These are phyloP conservation scores for Oriolus oriolus DNA, from an alignment of 2,113 vertebrate genomes.

Conservation along the genomic window DNA sequence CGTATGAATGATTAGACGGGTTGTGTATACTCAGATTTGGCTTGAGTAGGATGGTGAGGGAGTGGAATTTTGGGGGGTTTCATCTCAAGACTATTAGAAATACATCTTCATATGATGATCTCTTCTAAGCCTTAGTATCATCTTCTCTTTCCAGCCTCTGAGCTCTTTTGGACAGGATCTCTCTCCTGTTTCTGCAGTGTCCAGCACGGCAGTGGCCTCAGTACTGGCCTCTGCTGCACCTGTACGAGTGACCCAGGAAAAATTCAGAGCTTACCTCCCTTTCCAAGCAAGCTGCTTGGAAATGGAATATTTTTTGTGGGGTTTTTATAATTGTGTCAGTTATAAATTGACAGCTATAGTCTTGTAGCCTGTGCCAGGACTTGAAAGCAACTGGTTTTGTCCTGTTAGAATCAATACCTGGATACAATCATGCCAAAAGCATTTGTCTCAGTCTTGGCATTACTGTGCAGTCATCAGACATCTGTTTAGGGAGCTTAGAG, in stretches of 20 bases:
- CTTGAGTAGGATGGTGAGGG: background rate
- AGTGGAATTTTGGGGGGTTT: background rate
- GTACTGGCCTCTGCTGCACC: too few species aligned
- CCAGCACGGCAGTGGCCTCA: background rate
- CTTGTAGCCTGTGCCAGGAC: constrained; percentile 1
- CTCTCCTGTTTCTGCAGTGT: background rate
- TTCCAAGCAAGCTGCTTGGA: constrained; percentile 1
- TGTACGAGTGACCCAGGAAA: background rate
- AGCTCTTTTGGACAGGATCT: background rate
- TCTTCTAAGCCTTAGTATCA: background rate
- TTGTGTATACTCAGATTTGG: background rate
- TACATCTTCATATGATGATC: background rate
- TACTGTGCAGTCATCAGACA: constrained; percentile 11
- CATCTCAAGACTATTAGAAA: background rate
- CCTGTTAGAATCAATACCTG: background rate
- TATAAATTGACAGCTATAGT: background rate
- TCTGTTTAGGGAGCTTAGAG: constrained; percentile 33
- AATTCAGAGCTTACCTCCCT: background rate
- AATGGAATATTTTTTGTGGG: background rate
- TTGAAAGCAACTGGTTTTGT: constrained; percentile 3
- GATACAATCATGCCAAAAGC: constrained; percentile 8
- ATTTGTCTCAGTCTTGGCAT: background rate
- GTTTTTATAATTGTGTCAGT: background rate
- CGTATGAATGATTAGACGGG: background rate
- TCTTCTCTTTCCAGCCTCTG: background rate